Base-by-base conservation (phyloP, 2,797 vertebrate genomes). In the Danio tinwini region DNA sequence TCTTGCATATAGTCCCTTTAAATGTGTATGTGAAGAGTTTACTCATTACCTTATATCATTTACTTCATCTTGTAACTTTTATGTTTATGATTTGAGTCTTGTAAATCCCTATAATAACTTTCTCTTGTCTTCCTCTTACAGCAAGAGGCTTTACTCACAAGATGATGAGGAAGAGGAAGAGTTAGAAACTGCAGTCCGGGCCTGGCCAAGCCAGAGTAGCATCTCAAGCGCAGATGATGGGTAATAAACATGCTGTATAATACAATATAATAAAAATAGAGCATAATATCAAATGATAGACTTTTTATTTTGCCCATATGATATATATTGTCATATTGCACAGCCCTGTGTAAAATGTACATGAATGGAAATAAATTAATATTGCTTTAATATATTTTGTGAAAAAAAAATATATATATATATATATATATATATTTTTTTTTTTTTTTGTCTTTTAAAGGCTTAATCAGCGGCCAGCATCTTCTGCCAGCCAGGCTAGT, bases 401-500 rank as follows among this genome's bases (percentile, higher is more conserved):
- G 42, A 72, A 71, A n/a, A n/a, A n/a, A n/a, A n/a, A n/a, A n/a
- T n/a, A n/a, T n/a, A n/a, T n/a, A n/a, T n/a, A n/a, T n/a, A n/a
- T n/a, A n/a, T n/a, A n/a, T n/a, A n/a, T n/a, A n/a, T n/a, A n/a
- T n/a, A n/a, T n/a, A n/a, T n/a, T n/a, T n/a, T n/a, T n/a, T n/a
- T n/a, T n/a, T n/a, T n/a, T n/a, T 37, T 75, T 13, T 44, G 10
- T 52, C 8, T 44, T 37, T 44, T n/a, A 4, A 78, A 95, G 94
- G 72, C 74, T 90, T 5, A 94, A 91, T 6, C 91, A 96, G n/a
- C 94, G 96, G 0, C 83, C 95, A 0, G 76, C 93, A 0, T 99
- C 97, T 0, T 86, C 93, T 0, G 90, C 95, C 6, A 99, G 98
- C 86, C 94, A 95, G 88, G 96, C 92, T 86, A 98, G 97, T 0